Conservation (phyloP, 2,113 vertebrate genomes). For the Jaculus jaculus region DNA sequence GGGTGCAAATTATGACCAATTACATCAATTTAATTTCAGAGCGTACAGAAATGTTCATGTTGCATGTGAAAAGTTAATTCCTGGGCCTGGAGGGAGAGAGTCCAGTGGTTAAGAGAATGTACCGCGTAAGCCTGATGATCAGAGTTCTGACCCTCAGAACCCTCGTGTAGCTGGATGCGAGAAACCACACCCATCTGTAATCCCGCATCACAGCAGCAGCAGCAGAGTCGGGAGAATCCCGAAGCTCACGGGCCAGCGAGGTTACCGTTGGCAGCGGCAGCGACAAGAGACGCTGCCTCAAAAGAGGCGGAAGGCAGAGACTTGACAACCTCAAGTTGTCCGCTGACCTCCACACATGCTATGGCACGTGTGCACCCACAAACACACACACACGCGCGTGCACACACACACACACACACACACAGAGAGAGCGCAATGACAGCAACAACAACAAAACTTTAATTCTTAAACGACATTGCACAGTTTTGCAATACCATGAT, state of each 20-base stretch:
- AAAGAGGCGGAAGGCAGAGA: neutral
- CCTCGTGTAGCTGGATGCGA: no score
- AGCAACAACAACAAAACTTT: neutral
- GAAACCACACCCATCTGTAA: neutral
- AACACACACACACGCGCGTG: no score
- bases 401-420: neutral
- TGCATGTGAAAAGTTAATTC: neutral
- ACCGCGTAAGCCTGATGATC: neutral
- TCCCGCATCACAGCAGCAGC: no score
- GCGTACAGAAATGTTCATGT: neutral
- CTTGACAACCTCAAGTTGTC: neutral
- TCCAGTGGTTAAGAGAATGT: no score
- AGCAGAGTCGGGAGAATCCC: neutral
- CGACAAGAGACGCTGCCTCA: neutral
- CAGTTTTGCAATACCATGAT: constrained; percentile 7
- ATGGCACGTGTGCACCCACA: no score
- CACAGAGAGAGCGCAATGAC: no score
- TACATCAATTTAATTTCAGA: neutral
- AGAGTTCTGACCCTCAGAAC: neutral
- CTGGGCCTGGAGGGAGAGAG: neutral
- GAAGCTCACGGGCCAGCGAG: neutral
- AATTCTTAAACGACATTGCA: neutral
- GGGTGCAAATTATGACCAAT: neutral
- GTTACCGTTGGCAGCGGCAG: neutral
- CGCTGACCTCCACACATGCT: neutral